Percentiles rank a stretch among this genome's conserved stretches.
phyloP scores from a whole-genome alignment of 2,113 vertebrate genomes.

The Bolborhynchus lineola region DNA sequence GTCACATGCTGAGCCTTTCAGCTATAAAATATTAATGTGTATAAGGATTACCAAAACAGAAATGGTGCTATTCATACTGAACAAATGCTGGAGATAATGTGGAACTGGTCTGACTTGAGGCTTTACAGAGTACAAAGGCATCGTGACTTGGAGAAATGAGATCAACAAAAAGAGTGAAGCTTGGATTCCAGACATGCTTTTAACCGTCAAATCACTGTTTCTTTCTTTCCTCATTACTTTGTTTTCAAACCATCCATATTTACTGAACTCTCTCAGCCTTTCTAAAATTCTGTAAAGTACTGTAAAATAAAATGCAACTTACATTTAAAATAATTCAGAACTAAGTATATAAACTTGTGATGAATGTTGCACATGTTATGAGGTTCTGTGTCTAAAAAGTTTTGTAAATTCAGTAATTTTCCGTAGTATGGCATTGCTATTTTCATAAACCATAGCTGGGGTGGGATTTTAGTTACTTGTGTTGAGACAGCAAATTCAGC shows the following conservation, averaged over 20 bases:
- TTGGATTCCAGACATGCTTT: background rate
- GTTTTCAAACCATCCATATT: background rate
- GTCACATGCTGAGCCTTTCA: background rate
- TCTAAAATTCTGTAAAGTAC: background rate
- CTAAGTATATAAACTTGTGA: background rate
- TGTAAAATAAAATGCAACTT: background rate
- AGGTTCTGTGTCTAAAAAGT: background rate
- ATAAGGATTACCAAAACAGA: background rate
- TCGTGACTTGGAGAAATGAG: background rate
- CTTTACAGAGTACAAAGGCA: background rate
- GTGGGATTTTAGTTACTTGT: background rate
- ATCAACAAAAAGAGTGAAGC: background rate
- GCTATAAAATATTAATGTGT: background rate
- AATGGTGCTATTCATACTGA: background rate
- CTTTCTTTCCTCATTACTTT: background rate
- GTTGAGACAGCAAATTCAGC: background rate
- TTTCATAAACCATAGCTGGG: background rate
- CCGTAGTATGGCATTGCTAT: accelerated
- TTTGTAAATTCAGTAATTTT: background rate
- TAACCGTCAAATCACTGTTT: background rate
- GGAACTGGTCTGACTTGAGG: background rate
- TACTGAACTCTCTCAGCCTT: background rate
- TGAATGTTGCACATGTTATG: background rate
- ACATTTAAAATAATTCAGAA: background rate
- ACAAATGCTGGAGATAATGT: background rate